A percentile compares a stretch with the other conserved stretches of the same genome.
Evolutionary conservation across 1,140 invertebrate genomes (phyloP).

Genomic region (Diuraphis noxia): DNA sequence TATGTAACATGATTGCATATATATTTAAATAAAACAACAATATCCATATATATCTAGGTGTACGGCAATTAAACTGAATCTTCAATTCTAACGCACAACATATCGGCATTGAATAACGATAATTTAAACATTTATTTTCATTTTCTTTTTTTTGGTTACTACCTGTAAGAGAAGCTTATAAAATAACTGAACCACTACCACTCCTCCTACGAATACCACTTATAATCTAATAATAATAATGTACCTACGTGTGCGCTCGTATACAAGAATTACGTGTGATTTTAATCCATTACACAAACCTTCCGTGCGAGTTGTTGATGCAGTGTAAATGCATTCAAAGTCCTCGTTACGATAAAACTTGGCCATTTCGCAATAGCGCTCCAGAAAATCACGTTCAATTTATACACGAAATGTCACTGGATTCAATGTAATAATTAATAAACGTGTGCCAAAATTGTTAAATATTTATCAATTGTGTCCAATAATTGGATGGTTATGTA

Average conservation of each 20-base stretch:
- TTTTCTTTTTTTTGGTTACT: neutral
- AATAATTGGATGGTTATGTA: too few species aligned
- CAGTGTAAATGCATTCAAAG: neutral
- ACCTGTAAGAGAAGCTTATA: neutral
- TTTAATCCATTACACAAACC: conserved; percentile 16
- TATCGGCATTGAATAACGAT: neutral
- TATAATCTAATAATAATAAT: conserved; percentile 8
- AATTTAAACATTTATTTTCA: neutral
- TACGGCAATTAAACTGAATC: neutral
- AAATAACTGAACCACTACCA: neutral
- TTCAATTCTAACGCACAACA: neutral
- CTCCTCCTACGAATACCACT: neutral
- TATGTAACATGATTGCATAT: neutral
- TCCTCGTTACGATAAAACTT: neutral
- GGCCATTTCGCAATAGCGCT: neutral
- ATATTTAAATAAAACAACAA: neutral
- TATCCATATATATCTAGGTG: neutral
- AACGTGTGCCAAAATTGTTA: neutral
- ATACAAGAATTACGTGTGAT: neutral
- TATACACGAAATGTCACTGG: neutral
- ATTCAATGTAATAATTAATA: neutral
- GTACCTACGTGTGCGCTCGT: neutral
- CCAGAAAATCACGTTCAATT: neutral
- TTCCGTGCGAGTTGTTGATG: neutral
- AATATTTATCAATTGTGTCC: neutral